Evolutionary conservation across 2,113 vertebrate genomes (phyloP), one percentile per base, ranked within the genome.

Genomic region (Terrapene triunguis): DNA sequence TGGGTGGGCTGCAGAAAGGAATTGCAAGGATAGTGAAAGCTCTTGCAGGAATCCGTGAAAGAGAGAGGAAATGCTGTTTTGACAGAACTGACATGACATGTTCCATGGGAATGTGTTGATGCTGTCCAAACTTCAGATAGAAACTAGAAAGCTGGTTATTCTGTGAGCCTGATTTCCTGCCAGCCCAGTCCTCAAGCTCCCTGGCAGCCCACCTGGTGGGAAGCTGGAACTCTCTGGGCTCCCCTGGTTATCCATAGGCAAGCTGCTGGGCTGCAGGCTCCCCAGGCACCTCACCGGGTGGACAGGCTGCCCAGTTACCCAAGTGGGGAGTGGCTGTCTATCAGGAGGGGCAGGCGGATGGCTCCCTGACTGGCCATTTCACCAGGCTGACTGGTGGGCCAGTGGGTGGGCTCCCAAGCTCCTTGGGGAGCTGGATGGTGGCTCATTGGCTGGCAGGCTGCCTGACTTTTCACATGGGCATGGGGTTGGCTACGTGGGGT

Each of bases 381-480:
- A 35, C 65, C 7, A n/a, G 65, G 65, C 16, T 72, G 35, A 35
- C 5, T 72, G 35, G 65, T 72, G 25, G 27, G 57, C 25, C 25
- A 29, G 25, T 59, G 57, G 5, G 27, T 29, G 27, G 57, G 11
- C 19, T 53, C 51, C 51, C 51, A 53, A 21, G 51, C 51, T 53
- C 25, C 27, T 29, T 59, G 57, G 57, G 57, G 25, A 65, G 38
- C 22, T 76, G 42, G 42, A 42, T 44, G 35, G 35, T 21, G 16
- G 35, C 65, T 69, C 9, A 3, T 21, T 69, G 35, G 8, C 16
- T 69, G 17, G 35, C 35, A 19, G 8, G 65, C 35, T 76, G 42
- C 5, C 74, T 25, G 42, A 13, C 42, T 76, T 44, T 76, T 22
- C 22, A 10, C 1, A 0, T 2, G 51, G 55, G 17, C 32, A 69